These are phyloP conservation scores for Melanotaenia parkinsoni DNA, from an alignment of 2,797 vertebrate species.

Conservation along the genomic window DNA sequence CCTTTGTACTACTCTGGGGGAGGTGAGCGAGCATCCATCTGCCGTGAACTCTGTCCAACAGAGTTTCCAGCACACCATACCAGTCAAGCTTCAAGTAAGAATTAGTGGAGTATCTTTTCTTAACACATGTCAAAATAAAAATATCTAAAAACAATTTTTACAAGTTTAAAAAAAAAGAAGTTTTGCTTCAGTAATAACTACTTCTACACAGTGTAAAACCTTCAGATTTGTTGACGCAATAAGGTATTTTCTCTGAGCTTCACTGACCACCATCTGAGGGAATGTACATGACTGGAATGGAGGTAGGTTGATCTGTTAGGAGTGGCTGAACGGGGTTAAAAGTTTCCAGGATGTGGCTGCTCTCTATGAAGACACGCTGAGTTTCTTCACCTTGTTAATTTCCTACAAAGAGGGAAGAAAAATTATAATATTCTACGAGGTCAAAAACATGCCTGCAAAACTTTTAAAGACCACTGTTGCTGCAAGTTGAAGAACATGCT, in stretches of 20 bases:
- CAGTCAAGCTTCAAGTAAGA: constrained; percentile 44
- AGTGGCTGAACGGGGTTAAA: constrained; percentile 50
- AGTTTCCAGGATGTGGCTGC: neutral
- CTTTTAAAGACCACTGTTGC: neutral
- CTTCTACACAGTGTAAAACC: constrained; percentile 39
- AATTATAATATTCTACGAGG: neutral
- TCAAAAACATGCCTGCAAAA: neutral
- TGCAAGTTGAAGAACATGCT: neutral
- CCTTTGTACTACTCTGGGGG: neutral
- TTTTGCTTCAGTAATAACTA: constrained; percentile 21
- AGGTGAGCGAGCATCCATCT: neutral
- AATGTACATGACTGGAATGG: constrained; percentile 71
- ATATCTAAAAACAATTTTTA: constrained; percentile 27
- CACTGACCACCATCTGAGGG: constrained; percentile 59
- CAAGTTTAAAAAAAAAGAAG: constrained; percentile 21
- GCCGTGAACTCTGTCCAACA: constrained; percentile 3
- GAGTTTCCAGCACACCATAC: neutral
- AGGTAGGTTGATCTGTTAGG: constrained; percentile 57
- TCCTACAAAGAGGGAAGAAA: constrained; percentile 59
- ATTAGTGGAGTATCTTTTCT: constrained; percentile 39
- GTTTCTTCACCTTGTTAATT: constrained; percentile 75
- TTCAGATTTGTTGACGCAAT: constrained; percentile 16
- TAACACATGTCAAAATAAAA: constrained; percentile 42
- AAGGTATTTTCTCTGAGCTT: constrained; percentile 29
- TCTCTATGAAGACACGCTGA: constrained; percentile 60